These are phyloP conservation scores for Casuarius casuarius DNA, from an alignment of 2,113 vertebrate genomes.

Conservation along the genomic window DNA sequence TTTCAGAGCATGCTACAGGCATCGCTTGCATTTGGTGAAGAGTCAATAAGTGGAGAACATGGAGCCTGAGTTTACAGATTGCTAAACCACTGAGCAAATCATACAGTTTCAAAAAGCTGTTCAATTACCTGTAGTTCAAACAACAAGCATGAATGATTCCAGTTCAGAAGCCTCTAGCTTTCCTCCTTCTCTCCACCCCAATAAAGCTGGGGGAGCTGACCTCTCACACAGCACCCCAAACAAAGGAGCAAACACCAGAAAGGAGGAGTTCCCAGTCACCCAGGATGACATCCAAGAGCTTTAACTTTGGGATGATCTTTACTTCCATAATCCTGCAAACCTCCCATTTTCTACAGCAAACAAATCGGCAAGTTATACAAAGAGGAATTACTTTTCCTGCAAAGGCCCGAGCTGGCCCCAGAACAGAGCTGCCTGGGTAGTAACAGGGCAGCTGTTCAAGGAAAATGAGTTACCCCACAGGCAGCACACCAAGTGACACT, in stretches of 20 bases:
- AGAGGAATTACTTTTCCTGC: neutral
- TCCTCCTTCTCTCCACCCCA: neutral
- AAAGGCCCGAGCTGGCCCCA: neutral
- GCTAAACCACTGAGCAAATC: neutral
- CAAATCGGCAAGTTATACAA: neutral
- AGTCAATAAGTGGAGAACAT: neutral
- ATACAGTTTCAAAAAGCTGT: neutral
- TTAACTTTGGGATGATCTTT: rapidly evolving
- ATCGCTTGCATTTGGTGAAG: neutral
- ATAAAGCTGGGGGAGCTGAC: neutral
- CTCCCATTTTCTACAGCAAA: neutral
- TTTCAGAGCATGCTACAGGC: neutral
- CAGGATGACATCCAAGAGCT: rapidly evolving
- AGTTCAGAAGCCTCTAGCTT: neutral
- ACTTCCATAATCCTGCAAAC: neutral
- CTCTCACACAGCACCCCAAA: neutral
- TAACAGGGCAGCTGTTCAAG: neutral
- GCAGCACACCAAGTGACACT: neutral
- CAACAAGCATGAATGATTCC: neutral
- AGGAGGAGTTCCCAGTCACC: neutral
- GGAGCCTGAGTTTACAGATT: neutral
- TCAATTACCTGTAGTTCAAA: neutral
- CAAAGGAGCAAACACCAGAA: neutral
- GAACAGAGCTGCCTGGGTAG: neutral
- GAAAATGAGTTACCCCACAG: rapidly evolving